Evolutionary conservation across 2,888 invertebrate species (phyloP), one percentile per base, ranked within the genome.

Genomic region (Leptinotarsa peninsularis): DNA sequence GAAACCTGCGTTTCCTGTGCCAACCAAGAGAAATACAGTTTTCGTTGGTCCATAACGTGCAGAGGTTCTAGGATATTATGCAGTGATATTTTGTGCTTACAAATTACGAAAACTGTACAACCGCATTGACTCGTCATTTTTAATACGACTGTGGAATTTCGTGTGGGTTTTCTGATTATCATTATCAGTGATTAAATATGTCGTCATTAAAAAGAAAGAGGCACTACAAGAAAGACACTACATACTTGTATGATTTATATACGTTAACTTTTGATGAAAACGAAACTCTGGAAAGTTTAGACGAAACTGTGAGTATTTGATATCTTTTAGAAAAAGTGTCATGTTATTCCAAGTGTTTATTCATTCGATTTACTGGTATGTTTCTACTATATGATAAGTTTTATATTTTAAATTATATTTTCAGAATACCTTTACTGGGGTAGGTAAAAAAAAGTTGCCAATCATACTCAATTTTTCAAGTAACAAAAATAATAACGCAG

Each of bases 141-240:
- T 18, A 17, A 4, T n/a, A 33, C 63, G 10, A 63, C 33, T 15
- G 68, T 33, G 27, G 68, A 68, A 68, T 54, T 54, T 68, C 52
- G 33, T 68, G 68, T 68, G 68, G 50, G 54, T 18, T 68, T 50
- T 50, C n/a, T 33, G 54, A 50, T 68, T 68, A 27, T 54, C 49
- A 68, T 33, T 63, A 43, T 43, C 43, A 43, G 43, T 43, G 43
- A 43, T 10, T 43, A 43, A 43, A 10, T 76, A 86, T 86, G 86
- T 82, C 90, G 83, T 88, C 88, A 79, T 82, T 87, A 79, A 88
- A 88, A 79, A 84, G 88, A 67, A 90, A 93, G 88, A 91, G 95
- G 84, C 95, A 95, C 89, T 96, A 96, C 87, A 96, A 96, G 89
- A 95, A 96, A 89, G 96, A 96, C 86, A 94, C 95, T 66, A 90